phyloP scores from a whole-genome alignment of 2,113 vertebrate genomes.

The Solenodon paradoxus region DNA sequence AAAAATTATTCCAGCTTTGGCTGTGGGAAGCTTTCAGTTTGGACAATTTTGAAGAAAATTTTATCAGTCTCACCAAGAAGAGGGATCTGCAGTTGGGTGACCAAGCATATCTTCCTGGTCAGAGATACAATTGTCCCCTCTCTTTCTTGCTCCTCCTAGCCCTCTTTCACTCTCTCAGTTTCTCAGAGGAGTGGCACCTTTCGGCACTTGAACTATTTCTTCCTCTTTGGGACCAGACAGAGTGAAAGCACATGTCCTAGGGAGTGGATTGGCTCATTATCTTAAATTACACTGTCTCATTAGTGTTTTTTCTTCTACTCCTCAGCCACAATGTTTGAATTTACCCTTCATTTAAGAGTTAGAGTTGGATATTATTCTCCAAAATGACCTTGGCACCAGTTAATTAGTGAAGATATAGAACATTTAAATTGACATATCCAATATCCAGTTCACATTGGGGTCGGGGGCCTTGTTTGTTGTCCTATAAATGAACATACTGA shows the following conservation, averaged over 20 bases:
- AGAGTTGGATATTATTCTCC: slow-evolving; percentile 53
- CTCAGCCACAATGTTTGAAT: slow-evolving; percentile 62
- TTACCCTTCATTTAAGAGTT: slow-evolving; percentile 75
- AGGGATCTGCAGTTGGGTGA: neutral
- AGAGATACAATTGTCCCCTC: neutral
- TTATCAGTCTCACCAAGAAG: neutral
- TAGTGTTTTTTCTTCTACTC: slow-evolving; percentile 54
- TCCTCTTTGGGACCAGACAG: neutral
- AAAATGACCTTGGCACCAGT: slow-evolving; percentile 54
- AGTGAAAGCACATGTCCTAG: neutral
- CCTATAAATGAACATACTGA: neutral
- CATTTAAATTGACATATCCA: slow-evolving; percentile 41
- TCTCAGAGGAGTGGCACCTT: neutral
- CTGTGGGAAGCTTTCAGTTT: neutral
- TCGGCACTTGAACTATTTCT: neutral
- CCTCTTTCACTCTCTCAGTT: neutral
- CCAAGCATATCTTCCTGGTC: neutral
- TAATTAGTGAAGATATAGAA: slow-evolving; percentile 33
- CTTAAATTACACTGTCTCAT: neutral
- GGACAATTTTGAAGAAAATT: neutral
- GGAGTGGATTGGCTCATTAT: neutral
- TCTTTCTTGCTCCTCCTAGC: neutral
- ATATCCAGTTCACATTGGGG: neutral
- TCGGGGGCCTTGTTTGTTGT: neutral
- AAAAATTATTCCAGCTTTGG: neutral